Evolutionary conservation across 1,140 invertebrate species (phyloP), one percentile per base, ranked within the genome.

Genomic region (Heliconius hermathena): DNA sequence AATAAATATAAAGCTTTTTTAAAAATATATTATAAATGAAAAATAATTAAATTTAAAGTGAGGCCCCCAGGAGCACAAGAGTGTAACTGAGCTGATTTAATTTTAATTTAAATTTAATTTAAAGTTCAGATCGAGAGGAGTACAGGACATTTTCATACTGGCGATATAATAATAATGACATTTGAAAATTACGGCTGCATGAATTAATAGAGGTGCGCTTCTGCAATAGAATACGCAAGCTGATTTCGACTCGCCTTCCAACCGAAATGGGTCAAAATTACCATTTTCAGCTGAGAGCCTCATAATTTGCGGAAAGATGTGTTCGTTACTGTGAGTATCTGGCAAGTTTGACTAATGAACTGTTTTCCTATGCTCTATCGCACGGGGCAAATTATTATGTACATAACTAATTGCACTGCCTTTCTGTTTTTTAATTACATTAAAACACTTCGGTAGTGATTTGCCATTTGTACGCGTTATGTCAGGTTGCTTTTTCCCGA

Each of bases 281-380:
- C 52, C 75, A 80, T 80, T 80, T 80, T 74, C 75, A 80, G 79
- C 26, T 66, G 70, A 78, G 77, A 77, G 75, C 75, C 71, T 71
- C 75, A 80, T 80, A 80, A 80, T 77, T 77, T 80, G 71, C 71
- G 79, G 52, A 73, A 80, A 79, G 79, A 80, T 80, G 79, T 80
- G 79, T 76, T 80, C 77, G 77, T 78, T 78, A 78, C 77, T 29
- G 22, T 4, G 60, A 78, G 71, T 73, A 72, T 73, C 74, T 49
- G 71, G 52, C 71, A 66, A 80, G 70, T 80, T 76, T 73, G 79
- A 80, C 75, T 80, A 80, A 80, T 80, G 71, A 77, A 77, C 71
- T 77, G 72, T 72, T 72, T 76, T 73, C 74, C 60, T 73, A 66
- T 49, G 75, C 66, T 71, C 46, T 41, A 76, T 76, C 75, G 60